Base-by-base conservation (phyloP, 2,888 invertebrate species). In the Heterodera filipjevi region DNA sequence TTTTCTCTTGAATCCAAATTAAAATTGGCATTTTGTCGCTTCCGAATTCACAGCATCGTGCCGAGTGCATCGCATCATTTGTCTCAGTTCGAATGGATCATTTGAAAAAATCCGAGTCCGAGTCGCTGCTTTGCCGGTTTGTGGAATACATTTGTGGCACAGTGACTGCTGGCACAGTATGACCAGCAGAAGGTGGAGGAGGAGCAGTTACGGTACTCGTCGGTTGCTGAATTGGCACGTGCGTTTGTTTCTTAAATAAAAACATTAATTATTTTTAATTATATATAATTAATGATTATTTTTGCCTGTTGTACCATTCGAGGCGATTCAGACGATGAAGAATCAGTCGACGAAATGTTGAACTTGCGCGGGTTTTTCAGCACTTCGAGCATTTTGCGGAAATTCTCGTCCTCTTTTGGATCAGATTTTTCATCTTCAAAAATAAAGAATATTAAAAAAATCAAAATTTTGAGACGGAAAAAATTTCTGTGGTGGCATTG, bases 81-180 rank as follows among this genome's bases (percentile, higher is more conserved):
- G 53, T 22, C 16, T 5, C 0, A 53, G 5, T 53, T 14, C 5
- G 1, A 22, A 5, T 22, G 53, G 6, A 59, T 77, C 59, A 32
- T 71, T 53, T 53, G 68, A 68, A 68, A 22, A 68, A 68, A 27
- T 68, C 68, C 68, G 68, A 68, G 27, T 68, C 68, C 33, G 68
- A 68, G 22, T 68, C 68, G 68, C 35, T 27, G 53, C 53, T 59
- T 32, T 68, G 33, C 16, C 68, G 32, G 68, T 68, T 19, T 19
- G 68, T 27, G 6, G 64, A 16, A 14, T 68, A 68, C 68, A 68
- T 35, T 68, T 68, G 30, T 68, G 33, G 19, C 30, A 32, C 68
- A 27, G 35, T 59, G 12, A 59, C 68, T 68, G 30, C 68, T 8
- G 68, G 19, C 8, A 66, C 32, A 27, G 30, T 19, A 16, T 27